phyloP scores from a whole-genome alignment of 2,113 vertebrate genomes.

The Forbesichthys agassizii region DNA sequence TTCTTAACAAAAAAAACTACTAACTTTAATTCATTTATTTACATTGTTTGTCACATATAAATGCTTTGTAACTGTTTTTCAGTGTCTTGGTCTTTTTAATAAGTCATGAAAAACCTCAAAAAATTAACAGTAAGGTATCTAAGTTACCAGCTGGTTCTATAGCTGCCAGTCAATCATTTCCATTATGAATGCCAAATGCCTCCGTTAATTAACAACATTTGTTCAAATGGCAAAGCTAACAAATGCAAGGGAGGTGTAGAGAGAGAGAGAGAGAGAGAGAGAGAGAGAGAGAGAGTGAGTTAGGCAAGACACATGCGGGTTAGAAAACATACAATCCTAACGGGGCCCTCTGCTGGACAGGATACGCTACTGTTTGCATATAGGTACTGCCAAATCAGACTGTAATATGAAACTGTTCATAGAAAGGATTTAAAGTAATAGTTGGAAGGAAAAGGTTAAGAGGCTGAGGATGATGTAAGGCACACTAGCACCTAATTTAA shows the following conservation, averaged over 20 bases:
- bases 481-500: not conserved
- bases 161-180: conserved; percentile 42
- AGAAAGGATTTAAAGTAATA: not conserved
- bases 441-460: not conserved
- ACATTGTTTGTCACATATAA: too few species aligned
- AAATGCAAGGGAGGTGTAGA: not conserved
- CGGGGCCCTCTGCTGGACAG: conserved; percentile 1
- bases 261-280: not conserved
- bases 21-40: too few species aligned
- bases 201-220: conserved; percentile 45
- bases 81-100: too few species aligned
- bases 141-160: conserved; percentile 3
- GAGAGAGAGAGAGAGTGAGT: conserved; percentile 5
- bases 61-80: too few species aligned
- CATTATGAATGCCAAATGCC: not conserved
- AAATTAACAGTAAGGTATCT: too few species aligned
- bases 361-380: not conserved
- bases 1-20: too few species aligned
- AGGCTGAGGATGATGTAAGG: not conserved
- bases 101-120: too few species aligned
- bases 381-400: not conserved
- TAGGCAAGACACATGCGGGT: not conserved
- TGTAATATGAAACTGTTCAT: not conserved
- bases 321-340: not conserved
- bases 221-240: not conserved